phyloP scores from a whole-genome alignment of 2,888 invertebrate genomes.

The Steinernema scapterisci region DNA sequence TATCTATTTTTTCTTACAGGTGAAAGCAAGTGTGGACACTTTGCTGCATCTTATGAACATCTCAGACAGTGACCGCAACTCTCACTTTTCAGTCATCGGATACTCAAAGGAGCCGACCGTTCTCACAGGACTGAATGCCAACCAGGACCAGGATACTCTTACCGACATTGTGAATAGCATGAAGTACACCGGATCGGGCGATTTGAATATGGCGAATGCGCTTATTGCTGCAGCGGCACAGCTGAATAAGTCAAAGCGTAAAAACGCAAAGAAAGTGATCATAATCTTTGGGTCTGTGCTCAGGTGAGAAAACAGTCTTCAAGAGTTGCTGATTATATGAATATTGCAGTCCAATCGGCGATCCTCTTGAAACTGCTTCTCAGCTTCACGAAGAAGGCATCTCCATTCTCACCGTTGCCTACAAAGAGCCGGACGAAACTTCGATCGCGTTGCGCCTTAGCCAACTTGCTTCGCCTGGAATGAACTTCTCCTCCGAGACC shows the following conservation, averaged over 20 bases:
- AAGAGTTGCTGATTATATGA: too few species aligned
- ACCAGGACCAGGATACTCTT: not conserved
- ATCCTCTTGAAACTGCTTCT: not conserved
- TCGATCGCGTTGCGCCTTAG: not conserved
- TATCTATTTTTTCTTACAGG: not conserved
- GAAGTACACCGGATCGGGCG: not conserved
- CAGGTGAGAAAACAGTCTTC: too few species aligned
- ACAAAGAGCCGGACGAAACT: not conserved
- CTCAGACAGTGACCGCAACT: not conserved
- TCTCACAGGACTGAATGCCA: not conserved
- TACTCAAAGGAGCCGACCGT: not conserved
- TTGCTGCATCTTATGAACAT: slow-evolving; percentile 9
- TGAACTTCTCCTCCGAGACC: not conserved
- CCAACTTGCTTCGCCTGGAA: slow-evolving; percentile 1
- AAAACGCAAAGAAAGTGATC: slow-evolving; percentile 3
- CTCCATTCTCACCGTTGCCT: not conserved
- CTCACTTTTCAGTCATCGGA: not conserved
- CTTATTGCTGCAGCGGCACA: not conserved
- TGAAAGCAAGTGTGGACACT: not conserved
- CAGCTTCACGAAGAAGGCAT: slow-evolving; percentile 6
- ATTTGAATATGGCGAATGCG: not conserved
- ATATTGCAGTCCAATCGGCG: not conserved
- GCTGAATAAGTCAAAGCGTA: slow-evolving; percentile 32
- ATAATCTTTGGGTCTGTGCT: not conserved
- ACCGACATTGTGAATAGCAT: not conserved